Percentiles rank a stretch among this genome's conserved stretches.
These are phyloP conservation scores for Lordiphosa fenestrarum DNA, from an alignment of 2,888 invertebrate genomes.

Conservation along the genomic window DNA sequence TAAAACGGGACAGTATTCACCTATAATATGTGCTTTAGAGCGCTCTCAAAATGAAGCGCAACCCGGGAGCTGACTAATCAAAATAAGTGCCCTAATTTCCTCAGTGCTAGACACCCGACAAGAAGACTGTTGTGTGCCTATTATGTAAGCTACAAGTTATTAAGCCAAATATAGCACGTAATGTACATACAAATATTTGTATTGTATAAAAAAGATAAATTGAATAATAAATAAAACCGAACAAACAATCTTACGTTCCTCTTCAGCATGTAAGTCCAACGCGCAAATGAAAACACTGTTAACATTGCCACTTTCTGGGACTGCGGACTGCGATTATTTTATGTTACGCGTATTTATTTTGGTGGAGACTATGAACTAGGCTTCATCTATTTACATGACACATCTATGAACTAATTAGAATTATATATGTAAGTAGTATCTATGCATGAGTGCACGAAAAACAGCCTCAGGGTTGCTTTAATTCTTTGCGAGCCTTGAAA, in stretches of 20 bases:
- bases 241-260: slow-evolving; percentile 2
- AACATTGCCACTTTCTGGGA: background rate
- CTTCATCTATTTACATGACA: slow-evolving; percentile 55
- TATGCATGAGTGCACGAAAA: slow-evolving; percentile 7
- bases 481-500: slow-evolving; percentile 79
- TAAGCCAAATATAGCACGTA: slow-evolving; percentile 15
- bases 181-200: slow-evolving; percentile 3
- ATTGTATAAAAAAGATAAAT: slow-evolving; percentile 4
- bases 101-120: slow-evolving; percentile 1
- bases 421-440: slow-evolving; percentile 28
- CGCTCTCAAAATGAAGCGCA: no score
- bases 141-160: slow-evolving; percentile 6
- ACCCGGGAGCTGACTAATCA: no score
- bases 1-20: no score
- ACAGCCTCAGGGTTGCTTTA: slow-evolving; percentile 54
- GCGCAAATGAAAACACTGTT: background rate
- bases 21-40: no score
- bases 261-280: slow-evolving; percentile 1
- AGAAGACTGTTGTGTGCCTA: background rate
- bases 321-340: slow-evolving; percentile 2
- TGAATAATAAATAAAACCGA: background rate
- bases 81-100: slow-evolving; percentile 5
- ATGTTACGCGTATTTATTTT: slow-evolving; percentile 43
- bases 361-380: slow-evolving; percentile 43
- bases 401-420: slow-evolving; percentile 29